Evolutionary conservation across 2,113 vertebrate genomes (phyloP).

Genomic region (Brienomyrus longianalis): DNA sequence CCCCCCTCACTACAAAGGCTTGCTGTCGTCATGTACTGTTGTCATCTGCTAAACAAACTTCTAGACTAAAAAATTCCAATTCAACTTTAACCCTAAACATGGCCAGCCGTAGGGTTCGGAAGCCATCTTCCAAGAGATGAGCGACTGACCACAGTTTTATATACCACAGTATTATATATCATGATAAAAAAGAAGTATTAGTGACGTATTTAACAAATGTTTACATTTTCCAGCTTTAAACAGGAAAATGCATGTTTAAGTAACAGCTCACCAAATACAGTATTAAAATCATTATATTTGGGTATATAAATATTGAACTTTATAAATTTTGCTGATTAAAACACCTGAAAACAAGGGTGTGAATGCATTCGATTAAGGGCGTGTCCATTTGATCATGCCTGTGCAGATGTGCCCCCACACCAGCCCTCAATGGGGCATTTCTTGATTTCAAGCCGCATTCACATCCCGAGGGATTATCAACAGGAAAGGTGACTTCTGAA

Average conservation of each 20-base stretch:
- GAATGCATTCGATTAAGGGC: background rate
- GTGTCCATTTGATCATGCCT: background rate
- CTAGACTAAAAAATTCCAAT: background rate
- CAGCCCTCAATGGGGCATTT: background rate
- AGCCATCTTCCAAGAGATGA: background rate
- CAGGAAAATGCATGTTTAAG: background rate
- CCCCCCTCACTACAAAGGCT: background rate
- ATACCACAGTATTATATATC: background rate
- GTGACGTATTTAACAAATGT: background rate
- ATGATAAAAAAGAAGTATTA: background rate
- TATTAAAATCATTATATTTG: background rate
- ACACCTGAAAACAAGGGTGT: background rate
- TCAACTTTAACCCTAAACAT: background rate
- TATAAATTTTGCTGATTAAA: background rate
- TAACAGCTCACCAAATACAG: background rate
- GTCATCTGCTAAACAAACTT: background rate
- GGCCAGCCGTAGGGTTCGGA: background rate
- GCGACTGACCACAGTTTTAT: background rate
- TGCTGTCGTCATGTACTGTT: background rate
- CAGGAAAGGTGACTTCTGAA: constrained; percentile 15
- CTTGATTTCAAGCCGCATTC: constrained; percentile 14
- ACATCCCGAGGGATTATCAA: constrained; percentile 11
- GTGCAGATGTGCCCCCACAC: background rate
- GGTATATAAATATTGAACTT: background rate
- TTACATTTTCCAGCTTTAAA: background rate